These are phyloP conservation scores for Byasa hedistus DNA, from an alignment of 2,888 invertebrate species.

Conservation along the genomic window DNA sequence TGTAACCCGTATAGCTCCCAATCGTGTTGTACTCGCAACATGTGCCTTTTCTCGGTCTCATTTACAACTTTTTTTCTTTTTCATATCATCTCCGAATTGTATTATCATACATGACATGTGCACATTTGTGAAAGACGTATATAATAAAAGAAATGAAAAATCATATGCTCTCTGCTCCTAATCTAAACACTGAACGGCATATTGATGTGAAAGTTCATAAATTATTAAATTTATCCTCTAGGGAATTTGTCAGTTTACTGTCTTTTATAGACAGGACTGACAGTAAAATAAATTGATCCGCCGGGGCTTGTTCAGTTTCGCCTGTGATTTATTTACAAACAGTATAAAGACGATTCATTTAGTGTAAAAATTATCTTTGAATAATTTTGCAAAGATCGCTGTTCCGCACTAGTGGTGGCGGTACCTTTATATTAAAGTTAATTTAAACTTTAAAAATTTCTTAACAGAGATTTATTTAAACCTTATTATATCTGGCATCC, in stretches of 20 bases:
- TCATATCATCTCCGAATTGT: background rate
- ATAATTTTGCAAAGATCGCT: background rate
- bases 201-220: slow-evolving; percentile 51
- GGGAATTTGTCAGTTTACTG: slow-evolving; percentile 56
- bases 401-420: too few species aligned
- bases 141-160: background rate
- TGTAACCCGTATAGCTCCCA: slow-evolving; percentile 55
- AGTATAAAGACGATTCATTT: slow-evolving; percentile 38
- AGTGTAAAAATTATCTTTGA: slow-evolving; percentile 1
- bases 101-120: slow-evolving; percentile 14
- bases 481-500: too few species aligned
- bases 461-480: too few species aligned
- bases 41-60: slow-evolving; percentile 20
- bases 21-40: slow-evolving; percentile 20
- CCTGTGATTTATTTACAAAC: slow-evolving; percentile 51
- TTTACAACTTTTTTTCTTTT: slow-evolving; percentile 24
- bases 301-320: slow-evolving; percentile 51
- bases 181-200: slow-evolving; percentile 34
- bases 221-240: slow-evolving; percentile 52
- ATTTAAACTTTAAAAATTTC: too few species aligned
- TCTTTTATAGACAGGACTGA: slow-evolving; percentile 60
- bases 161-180: background rate
- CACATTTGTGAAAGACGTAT: slow-evolving; percentile 9
- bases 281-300: slow-evolving; percentile 62
- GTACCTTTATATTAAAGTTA: too few species aligned